Conservation (phyloP, 2,888 invertebrate genomes). For the Nemotelus nigrinus region DNA sequence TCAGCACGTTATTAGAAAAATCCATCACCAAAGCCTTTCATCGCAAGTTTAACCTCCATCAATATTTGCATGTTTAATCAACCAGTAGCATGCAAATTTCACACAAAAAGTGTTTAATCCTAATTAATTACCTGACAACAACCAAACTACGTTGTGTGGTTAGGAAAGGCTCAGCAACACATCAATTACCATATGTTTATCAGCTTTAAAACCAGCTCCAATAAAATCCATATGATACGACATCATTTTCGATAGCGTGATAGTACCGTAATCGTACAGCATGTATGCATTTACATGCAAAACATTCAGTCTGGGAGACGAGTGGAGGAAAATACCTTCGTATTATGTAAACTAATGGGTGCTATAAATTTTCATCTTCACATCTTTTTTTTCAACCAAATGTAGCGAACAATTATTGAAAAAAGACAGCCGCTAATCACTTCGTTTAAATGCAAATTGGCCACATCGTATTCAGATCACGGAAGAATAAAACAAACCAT, state of each 20-base stretch:
- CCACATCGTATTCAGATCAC: constrained; percentile 12
- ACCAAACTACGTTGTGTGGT: neutral
- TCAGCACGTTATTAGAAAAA: too few species aligned
- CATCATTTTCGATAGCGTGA: constrained; percentile 20
- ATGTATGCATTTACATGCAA: constrained; percentile 23
- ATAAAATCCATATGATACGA: constrained; percentile 11
- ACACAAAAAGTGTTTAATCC: neutral
- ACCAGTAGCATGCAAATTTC: constrained; percentile 1
- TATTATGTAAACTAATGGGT: neutral
- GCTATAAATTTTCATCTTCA: constrained; percentile 11
- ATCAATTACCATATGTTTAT: neutral
- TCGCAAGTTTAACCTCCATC: too few species aligned
- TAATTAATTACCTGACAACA: neutral
- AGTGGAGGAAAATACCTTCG: neutral
- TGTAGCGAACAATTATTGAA: neutral
- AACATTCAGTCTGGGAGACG: neutral
- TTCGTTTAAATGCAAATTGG: constrained; percentile 36
- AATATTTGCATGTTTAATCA: neutral
- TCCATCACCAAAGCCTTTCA: too few species aligned
- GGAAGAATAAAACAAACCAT: constrained; percentile 27
- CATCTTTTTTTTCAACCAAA: too few species aligned
- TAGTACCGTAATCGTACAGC: constrained; percentile 15
- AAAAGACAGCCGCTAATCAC: constrained; percentile 33
- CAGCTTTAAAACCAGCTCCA: neutral
- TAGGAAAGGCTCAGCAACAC: neutral